Evolutionary conservation across 1,140 invertebrate species (phyloP).

Genomic region (Drosophila bifasciata): DNA sequence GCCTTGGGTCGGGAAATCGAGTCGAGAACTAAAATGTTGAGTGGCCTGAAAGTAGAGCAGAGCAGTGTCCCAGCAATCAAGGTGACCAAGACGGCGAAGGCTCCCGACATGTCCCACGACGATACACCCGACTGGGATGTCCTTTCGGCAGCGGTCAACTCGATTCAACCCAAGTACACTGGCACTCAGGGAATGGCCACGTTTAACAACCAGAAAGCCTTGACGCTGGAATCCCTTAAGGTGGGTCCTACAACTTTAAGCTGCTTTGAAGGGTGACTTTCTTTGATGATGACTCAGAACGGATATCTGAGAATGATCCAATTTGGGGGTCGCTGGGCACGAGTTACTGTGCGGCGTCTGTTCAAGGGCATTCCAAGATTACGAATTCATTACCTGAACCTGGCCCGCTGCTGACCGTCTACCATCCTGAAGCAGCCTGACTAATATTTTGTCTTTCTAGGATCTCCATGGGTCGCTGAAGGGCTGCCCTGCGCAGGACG

Average conservation of each 20-base stretch:
- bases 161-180: constrained; percentile 67
- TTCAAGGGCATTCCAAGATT: constrained; percentile 43
- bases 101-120: not conserved
- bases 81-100: not conserved
- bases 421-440: not conserved
- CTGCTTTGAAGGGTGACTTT: not conserved
- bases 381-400: constrained; percentile 41
- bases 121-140: constrained; percentile 41
- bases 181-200: constrained; percentile 75
- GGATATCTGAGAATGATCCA: constrained; percentile 62
- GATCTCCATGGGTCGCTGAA: constrained; percentile 90
- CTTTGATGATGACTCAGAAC: constrained; percentile 65
- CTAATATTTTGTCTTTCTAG: constrained; percentile 74
- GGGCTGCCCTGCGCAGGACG: constrained; percentile 87
- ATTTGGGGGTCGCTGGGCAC: constrained; percentile 45
- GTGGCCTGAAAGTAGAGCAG: constrained; percentile 42
- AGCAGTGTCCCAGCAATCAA: constrained; percentile 7
- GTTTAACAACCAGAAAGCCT: constrained; percentile 72
- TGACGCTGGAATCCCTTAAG: constrained; percentile 76
- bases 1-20: constrained; percentile 44
- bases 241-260: constrained; percentile 24
- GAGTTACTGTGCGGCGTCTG: constrained; percentile 65
- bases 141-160: constrained; percentile 63
- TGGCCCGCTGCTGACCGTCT: not conserved
- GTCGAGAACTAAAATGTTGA: constrained; percentile 20